Evolutionary conservation across 2,797 vertebrate genomes (phyloP).

Genomic region (Leucoraja ocellata): DNA sequence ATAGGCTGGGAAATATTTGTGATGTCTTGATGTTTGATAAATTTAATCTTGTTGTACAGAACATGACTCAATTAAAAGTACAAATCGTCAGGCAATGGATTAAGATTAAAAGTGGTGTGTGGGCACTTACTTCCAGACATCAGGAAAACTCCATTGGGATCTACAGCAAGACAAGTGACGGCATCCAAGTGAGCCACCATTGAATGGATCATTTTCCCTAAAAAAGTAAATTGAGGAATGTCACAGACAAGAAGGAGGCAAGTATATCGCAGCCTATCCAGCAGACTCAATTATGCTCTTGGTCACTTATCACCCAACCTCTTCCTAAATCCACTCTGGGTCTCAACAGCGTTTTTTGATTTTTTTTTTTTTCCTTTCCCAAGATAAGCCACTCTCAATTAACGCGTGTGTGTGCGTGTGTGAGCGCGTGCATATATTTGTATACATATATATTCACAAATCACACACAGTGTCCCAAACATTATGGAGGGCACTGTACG

Average conservation of each 20-base stretch:
- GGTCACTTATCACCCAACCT: neutral
- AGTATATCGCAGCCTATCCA: neutral
- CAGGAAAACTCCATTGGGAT: conserved; percentile 82
- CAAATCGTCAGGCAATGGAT: neutral
- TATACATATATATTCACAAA: no score
- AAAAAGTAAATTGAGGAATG: neutral
- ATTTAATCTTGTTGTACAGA: neutral
- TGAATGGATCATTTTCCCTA: conserved; percentile 78
- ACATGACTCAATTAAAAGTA: no score
- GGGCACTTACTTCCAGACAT: conserved; percentile 79
- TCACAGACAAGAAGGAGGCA: conserved; percentile 28
- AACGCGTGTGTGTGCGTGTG: neutral
- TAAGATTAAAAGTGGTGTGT: neutral
- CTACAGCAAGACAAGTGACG: conserved; percentile 80
- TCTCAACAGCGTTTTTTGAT: neutral
- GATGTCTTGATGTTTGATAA: neutral
- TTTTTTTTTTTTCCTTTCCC: neutral
- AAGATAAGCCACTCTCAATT: neutral
- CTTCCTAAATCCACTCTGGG: neutral
- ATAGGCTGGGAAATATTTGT: neutral
- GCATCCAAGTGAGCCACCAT: conserved; percentile 87
- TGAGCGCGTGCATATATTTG: no score
- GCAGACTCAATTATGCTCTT: neutral
- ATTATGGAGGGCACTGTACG: no score
- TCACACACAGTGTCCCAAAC: no score